These are phyloP conservation scores for Geodia barretti DNA, from an alignment of 37 sponge, comb jelly and placozoan species.

Conservation along the genomic window DNA sequence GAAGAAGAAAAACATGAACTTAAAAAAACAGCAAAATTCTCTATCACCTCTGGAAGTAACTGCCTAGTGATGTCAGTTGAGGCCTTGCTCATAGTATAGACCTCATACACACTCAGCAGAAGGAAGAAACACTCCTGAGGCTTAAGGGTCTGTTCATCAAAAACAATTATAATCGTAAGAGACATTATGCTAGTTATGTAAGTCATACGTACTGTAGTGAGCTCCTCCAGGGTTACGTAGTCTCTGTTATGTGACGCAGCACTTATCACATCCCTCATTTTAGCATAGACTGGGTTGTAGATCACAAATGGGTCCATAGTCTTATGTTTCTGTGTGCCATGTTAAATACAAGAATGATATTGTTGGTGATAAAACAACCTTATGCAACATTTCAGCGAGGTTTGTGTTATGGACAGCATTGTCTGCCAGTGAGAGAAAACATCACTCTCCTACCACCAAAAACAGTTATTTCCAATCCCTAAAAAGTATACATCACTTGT, in stretches of 20 bases:
- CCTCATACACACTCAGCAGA: slow-evolving; percentile 33
- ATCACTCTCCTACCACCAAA: too few relatives aligned
- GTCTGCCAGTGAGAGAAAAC: too few relatives aligned
- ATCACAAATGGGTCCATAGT: slow-evolving; percentile 72
- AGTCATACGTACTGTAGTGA: slow-evolving; percentile 24
- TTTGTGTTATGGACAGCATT: too few relatives aligned
- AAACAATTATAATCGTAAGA: too few relatives aligned
- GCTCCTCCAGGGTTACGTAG: not conserved
- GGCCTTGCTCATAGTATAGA: slow-evolving; percentile 9
- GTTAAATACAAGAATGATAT: not conserved
- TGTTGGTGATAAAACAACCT: too few relatives aligned
- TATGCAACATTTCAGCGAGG: too few relatives aligned
- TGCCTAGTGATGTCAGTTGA: slow-evolving; percentile 9
- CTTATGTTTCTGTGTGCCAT: slow-evolving; percentile 16
- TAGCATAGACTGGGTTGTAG: slow-evolving; percentile 41
- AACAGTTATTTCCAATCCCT: too few relatives aligned
- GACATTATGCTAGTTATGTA: too few relatives aligned
- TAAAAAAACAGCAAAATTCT: not conserved
- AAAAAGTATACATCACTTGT: too few relatives aligned
- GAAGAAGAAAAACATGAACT: not conserved
- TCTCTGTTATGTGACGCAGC: slow-evolving; percentile 37
- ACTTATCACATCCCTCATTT: slow-evolving; percentile 35
- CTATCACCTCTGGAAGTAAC: slow-evolving; percentile 17
- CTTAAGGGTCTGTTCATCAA: slow-evolving; percentile 2
- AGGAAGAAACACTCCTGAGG: slow-evolving; percentile 11